These are phyloP conservation scores for Tetraneura akinire DNA, from an alignment of 1,140 invertebrate species.

Conservation along the genomic window DNA sequence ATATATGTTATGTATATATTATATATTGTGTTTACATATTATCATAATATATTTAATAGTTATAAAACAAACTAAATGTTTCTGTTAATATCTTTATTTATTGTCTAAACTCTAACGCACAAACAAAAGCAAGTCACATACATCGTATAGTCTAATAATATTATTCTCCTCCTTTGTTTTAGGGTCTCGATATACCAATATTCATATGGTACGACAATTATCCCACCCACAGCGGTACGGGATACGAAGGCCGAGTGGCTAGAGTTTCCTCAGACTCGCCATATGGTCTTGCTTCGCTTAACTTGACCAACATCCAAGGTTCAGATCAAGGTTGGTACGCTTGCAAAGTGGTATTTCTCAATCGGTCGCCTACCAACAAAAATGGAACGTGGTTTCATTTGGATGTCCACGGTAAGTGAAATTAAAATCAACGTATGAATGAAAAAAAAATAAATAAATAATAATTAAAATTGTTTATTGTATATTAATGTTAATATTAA, in stretches of 20 bases:
- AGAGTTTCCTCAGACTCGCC: slow-evolving; percentile 81
- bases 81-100: too few species aligned
- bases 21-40: too few species aligned
- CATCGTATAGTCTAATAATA: too few species aligned
- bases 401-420: slow-evolving; percentile 81
- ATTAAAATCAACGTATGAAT: not conserved
- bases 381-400: slow-evolving; percentile 96
- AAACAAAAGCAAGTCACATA: too few species aligned
- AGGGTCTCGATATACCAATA: slow-evolving; percentile 90
- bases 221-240: slow-evolving; percentile 88
- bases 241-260: slow-evolving; percentile 87
- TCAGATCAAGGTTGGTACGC: slow-evolving; percentile 96
- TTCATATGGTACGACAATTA: slow-evolving; percentile 98
- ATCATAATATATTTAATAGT: too few species aligned
- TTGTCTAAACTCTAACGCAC: too few species aligned
- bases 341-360: slow-evolving; percentile 94
- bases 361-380: slow-evolving; percentile 81
- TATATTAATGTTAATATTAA: too few species aligned
- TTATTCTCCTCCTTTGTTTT: slow-evolving; percentile 55
- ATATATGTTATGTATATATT: too few species aligned
- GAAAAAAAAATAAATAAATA: too few species aligned
- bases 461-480: too few species aligned
- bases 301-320: slow-evolving; percentile 88
- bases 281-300: slow-evolving; percentile 88
- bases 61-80: too few species aligned